These are phyloP conservation scores for Prenolepis imparis DNA, from an alignment of 2,888 invertebrate species.

Conservation along the genomic window DNA sequence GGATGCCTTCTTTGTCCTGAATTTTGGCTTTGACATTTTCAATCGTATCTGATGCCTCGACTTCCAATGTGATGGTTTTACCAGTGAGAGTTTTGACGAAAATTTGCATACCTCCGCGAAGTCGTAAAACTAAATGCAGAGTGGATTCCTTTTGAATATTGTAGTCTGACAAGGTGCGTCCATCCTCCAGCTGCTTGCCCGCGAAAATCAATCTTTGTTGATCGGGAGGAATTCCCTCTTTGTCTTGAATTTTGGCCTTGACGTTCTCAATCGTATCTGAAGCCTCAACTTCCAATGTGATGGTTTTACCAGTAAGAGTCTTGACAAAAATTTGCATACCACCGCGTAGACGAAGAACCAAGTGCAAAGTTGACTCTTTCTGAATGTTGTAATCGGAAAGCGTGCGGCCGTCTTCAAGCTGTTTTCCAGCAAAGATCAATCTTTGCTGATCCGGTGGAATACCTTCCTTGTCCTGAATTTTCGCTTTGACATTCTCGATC, in stretches of 20 bases:
- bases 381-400: conserved; percentile 78
- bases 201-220: conserved; percentile 79
- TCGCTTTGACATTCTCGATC: conserved; percentile 78
- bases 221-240: conserved; percentile 79
- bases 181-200: conserved; percentile 78
- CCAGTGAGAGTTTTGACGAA: conserved; percentile 71
- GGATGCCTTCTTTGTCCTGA: conserved; percentile 75
- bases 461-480: conserved; percentile 79
- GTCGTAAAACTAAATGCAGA: conserved; percentile 74
- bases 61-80: conserved; percentile 71
- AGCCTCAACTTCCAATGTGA: conserved; percentile 78
- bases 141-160: conserved; percentile 80
- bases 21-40: conserved; percentile 72
- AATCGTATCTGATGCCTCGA: conserved; percentile 69
- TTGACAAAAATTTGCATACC: conserved; percentile 76
- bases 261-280: conserved; percentile 79
- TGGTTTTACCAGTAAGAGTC: conserved; percentile 74
- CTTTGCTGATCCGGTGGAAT: conserved; percentile 80
- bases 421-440: conserved; percentile 79
- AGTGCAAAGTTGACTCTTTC: conserved; percentile 76
- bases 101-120: conserved; percentile 76
- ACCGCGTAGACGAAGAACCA: conserved; percentile 74
- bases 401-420: conserved; percentile 77
- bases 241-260: conserved; percentile 78
- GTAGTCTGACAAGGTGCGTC: conserved; percentile 76